Percentiles rank a stretch among this genome's conserved stretches.
Conservation (phyloP, 2,797 vertebrate species). For the Coendou prehensilis region DNA sequence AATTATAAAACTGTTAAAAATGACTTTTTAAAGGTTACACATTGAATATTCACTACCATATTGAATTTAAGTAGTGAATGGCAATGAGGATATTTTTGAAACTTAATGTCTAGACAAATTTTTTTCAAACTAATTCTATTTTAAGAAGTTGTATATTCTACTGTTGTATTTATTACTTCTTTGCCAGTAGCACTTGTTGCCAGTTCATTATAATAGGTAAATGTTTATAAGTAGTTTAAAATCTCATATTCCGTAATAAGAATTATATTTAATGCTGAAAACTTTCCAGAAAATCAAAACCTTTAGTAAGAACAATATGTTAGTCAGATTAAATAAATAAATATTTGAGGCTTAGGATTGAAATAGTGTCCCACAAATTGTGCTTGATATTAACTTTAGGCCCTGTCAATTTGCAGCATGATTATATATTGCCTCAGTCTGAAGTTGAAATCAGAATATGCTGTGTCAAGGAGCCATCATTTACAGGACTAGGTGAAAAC, state of each 20-base stretch:
- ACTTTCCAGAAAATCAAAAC: not conserved
- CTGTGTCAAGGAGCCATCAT: not conserved
- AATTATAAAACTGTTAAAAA: not conserved
- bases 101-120: not conserved
- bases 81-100: not conserved
- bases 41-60: not conserved
- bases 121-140: not conserved
- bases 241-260: not conserved
- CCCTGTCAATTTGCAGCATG: not conserved
- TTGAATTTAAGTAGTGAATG: not conserved
- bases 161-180: not conserved
- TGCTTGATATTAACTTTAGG: not conserved
- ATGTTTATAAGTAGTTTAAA: slow-evolving; percentile 48
- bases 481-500: not conserved
- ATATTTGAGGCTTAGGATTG: not conserved
- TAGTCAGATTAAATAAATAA: slow-evolving; percentile 16
- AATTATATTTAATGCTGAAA: not conserved
- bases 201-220: not conserved
- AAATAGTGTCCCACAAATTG: not conserved
- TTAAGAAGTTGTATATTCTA: not conserved
- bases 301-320: not conserved
- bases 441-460: not conserved
- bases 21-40: not conserved
- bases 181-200: not conserved
- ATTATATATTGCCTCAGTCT: not conserved